Evolutionary conservation across 2,888 invertebrate genomes (phyloP), one percentile per base, ranked within the genome.

Genomic region (Troides oblongomaculatus): DNA sequence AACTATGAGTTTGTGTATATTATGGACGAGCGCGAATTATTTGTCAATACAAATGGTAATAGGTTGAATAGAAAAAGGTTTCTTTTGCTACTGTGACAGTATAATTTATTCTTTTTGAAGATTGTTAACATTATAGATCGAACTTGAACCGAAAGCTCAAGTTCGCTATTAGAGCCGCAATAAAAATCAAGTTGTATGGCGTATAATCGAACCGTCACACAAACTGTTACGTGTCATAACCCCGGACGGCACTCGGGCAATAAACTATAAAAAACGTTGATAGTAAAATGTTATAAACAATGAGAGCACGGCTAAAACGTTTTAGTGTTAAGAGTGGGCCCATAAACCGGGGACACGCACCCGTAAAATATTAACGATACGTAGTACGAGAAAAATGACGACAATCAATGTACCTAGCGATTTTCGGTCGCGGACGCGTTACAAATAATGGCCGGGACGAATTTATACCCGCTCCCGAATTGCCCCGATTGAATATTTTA

Each of bases 401-500:
- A 88, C 89, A 90, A 92, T 91, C 91, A 89, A 86, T 89, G 89
- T 88, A 85, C 83, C 87, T 84, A 89, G 85, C 91, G 91, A 91
- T 90, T 89, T 88, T 90, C 88, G 89, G 89, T 88, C 85, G 88
- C 84, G 86, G 88, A 87, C 87, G 83, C 86, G 88, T 89, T 87
- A 90, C 91, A 90, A 92, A 90, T 92, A 90, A 90, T 89, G 90
- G 85, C 84, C 84, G 86, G 87, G 79, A 87, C 83, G 84, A 90
- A 90, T 91, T 90, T 92, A 91, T 90, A 88, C 90, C 87, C 86
- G 89, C 87, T 85, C 88, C 89, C 88, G 89, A 89, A 92, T 90
- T 89, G 90, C 84, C 88, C 88, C 90, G 90, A 90, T 92, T 92
- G 91, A 92, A 92, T 92, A 92, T 92, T 92, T 92, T 90, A 92